Base-by-base conservation (phyloP, 2,888 invertebrate genomes). In the Pilophorus perplexus region DNA sequence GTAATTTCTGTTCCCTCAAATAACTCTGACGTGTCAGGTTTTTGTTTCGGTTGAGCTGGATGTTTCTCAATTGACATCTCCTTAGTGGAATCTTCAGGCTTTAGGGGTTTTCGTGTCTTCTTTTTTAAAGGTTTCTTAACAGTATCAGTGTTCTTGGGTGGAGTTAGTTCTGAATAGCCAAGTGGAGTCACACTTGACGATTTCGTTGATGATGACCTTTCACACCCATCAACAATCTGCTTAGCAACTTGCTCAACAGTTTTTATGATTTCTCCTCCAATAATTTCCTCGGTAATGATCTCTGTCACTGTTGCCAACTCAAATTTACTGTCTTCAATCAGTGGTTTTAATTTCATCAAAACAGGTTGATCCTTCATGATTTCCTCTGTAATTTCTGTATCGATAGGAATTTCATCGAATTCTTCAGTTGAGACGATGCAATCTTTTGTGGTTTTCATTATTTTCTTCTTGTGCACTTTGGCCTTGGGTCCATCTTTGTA, bases 371-470 rank as follows among this genome's bases (percentile, higher is more conserved):
- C 55, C 33, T 71, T 68, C 3, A 46, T 5, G 14, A 50, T 28
- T 6, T 46, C 66, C 16, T 69, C 64, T 14, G 55, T 59, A 52
- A 62, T 37, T 16, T 57, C 62, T 14, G 55, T 50, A 42, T 48
- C 57, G 14, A 27, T 16, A 23, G 68, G 65, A 10, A 70, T 60
- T 55, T 68, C 69, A n/a, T 69, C 27, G 4, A 71, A 68, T 1
- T 68, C 70, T 71, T 75, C 72, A 67, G 76, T 74, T 57, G 74
- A 73, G 1, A 74, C 76, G 27, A 27, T 38, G 27, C 68, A 68
- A 8, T 64, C 62, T 8, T 54, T 16, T 20, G 67, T 60, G 40
- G 33, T 68, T 40, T 66, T 68, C 8, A 68, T 42, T 12, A 46
- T 44, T 57, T 54, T 62, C 37, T 67, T 68, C 52, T 48, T 44